Evolutionary conservation across 1,140 invertebrate species (phyloP), one percentile per base, ranked within the genome.

Genomic region (Metaphire vulgaris): DNA sequence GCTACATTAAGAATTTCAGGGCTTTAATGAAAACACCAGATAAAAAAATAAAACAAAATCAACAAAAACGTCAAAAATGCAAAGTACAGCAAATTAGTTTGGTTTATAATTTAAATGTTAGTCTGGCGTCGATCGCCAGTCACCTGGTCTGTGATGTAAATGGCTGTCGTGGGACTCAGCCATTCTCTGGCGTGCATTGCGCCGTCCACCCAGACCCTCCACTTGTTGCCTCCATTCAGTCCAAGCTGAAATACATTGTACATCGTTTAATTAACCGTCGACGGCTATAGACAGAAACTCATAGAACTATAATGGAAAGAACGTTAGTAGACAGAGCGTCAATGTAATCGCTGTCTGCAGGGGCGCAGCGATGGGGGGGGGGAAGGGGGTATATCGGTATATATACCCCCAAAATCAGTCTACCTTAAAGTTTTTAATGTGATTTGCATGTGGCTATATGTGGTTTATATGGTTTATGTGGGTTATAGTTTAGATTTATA

Each of bases 171-270:
- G 14, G 70, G 72, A n/a, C 80, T 80, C n/a, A 82, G 78, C 81
- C 81, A 82, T 77, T 82, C 81, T 30, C 81, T 31, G 0, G 81
- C 81, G 66, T 82, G 81, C 64, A 77, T 82, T n/a, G 69, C 72
- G 14, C 41, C 78, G 71, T 82, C 81, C 28, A 82, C 75, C 41
- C 41, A 56, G 21, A 56, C 41, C 6, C 41, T 6, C 41, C 41
- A 56, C 41, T 56, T 56, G 41, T 56, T 56, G 6, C 41, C 41
- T 12, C 41, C 41, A 56, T 56, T 56, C 41, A 56, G 21, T 56
- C 41, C 41, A 56, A 56, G 41, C 41, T 56, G 21, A 12, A 56
- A 56, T 21, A n/a, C 41, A 56, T 56, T 56, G 41, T 56, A 12
- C 21, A 21, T 56, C n/a, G n/a, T n/a, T n/a, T n/a, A n/a, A n/a